These are phyloP conservation scores for Netelia inedita DNA, from an alignment of 2,888 invertebrate species.

Conservation along the genomic window DNA sequence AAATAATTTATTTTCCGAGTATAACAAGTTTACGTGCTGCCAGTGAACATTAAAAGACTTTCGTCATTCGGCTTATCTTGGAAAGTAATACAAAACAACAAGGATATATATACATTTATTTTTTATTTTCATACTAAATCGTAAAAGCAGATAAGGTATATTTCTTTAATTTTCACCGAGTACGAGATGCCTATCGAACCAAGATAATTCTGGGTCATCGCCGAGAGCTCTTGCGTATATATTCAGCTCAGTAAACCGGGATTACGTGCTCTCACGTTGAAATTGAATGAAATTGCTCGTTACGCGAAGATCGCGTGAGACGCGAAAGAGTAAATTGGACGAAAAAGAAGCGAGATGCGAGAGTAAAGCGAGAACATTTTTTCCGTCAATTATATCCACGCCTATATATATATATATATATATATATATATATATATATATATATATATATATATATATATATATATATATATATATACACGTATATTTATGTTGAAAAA, in stretches of 20 bases:
- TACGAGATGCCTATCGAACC: conserved; percentile 41
- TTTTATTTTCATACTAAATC: background rate
- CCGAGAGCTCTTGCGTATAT: conserved; percentile 6
- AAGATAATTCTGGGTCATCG: conserved; percentile 21
- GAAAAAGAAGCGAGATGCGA: background rate
- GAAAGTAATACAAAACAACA: background rate
- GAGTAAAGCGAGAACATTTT: background rate
- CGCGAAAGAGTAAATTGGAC: conserved; percentile 5
- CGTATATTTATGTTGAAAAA: background rate
- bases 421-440: background rate
- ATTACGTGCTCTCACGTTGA: conserved; percentile 32
- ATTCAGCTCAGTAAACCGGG: conserved; percentile 5
- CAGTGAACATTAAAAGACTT: no score
- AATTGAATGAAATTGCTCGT: conserved; percentile 48
- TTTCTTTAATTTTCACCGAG: conserved; percentile 35
- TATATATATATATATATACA: background rate
- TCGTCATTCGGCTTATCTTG: background rate
- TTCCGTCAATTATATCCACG: background rate
- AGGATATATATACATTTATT: conserved; percentile 8
- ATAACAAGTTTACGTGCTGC: no score
- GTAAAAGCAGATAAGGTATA: background rate
- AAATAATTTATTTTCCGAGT: no score
- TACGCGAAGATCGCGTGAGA: conserved; percentile 29
- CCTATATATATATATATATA: background rate
- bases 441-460: background rate